Percentiles rank a stretch among this genome's conserved stretches.
Conservation (phyloP, 2,113 vertebrate species). For the Emydocephalus ijimae region DNA sequence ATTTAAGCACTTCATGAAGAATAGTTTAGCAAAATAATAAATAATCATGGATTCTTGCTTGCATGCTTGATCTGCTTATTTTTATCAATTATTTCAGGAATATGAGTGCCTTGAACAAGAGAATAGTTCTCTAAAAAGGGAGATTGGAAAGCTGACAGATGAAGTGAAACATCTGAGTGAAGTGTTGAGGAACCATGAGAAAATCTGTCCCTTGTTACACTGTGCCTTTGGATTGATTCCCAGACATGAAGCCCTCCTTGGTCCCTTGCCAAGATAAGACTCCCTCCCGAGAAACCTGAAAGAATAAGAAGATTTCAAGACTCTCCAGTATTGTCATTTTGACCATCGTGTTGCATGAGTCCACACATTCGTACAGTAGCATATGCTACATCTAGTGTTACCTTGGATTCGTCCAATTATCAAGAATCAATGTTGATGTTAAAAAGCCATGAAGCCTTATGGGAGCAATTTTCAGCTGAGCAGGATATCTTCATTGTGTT, state of each 20-base stretch:
- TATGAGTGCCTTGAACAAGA: constrained; percentile 88
- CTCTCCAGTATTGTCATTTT: neutral
- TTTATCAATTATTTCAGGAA: constrained; percentile 68
- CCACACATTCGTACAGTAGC: neutral
- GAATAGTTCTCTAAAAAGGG: constrained; percentile 82
- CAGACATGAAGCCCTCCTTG: constrained; percentile 60
- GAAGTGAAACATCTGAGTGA: constrained; percentile 84
- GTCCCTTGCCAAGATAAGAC: constrained; percentile 74
- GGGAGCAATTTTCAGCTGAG: constrained; percentile 19
- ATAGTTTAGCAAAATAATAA: constrained; percentile 35
- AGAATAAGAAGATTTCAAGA: constrained; percentile 12
- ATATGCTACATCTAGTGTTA: neutral
- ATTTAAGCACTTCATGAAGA: neutral
- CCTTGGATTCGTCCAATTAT: constrained; percentile 6
- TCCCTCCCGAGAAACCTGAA: neutral
- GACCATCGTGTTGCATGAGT: neutral
- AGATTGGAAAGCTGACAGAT: constrained; percentile 85
- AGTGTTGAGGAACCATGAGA: constrained; percentile 81
- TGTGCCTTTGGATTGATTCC: constrained; percentile 72
- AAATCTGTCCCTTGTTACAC: constrained; percentile 81
- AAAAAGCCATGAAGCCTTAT: constrained; percentile 3
- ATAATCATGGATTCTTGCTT: constrained; percentile 1
- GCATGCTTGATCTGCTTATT: neutral
- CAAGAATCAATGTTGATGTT: constrained; percentile 22
- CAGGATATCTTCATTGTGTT: neutral